Conservation (phyloP, 2,113 vertebrate genomes). For the Periophthalmus modestus region DNA sequence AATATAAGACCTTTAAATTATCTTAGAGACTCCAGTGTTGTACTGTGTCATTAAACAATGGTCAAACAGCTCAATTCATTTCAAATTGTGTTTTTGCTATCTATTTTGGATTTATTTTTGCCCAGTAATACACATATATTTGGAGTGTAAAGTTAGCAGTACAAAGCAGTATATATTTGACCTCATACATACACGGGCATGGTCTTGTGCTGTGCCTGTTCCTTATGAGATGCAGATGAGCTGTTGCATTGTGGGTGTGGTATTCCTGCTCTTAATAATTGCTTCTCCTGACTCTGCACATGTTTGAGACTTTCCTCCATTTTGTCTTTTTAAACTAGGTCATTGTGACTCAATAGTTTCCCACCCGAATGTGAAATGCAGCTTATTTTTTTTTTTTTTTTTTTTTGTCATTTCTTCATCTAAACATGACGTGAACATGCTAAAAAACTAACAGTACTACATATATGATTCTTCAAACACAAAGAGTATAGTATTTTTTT, state of each 20-base stretch:
- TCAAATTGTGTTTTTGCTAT: too few species aligned
- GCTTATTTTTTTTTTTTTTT: slow-evolving; percentile 21
- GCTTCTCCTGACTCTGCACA: slow-evolving; percentile 37
- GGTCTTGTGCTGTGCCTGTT: slow-evolving; percentile 5
- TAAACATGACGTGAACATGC: background rate
- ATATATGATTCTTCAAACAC: too few species aligned
- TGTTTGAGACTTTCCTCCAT: slow-evolving; percentile 16
- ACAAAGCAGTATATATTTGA: background rate
- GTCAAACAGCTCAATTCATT: too few species aligned
- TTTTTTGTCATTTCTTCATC: slow-evolving; percentile 29
- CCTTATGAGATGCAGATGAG: slow-evolving; percentile 48
- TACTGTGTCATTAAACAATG: too few species aligned
- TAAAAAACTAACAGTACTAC: too few species aligned
- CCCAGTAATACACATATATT: too few species aligned
- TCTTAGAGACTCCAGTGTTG: too few species aligned
- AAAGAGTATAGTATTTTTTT: too few species aligned
- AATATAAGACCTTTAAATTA: too few species aligned
- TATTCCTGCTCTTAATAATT: slow-evolving; percentile 28
- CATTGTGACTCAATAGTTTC: slow-evolving; percentile 41
- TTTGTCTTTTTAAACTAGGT: slow-evolving; percentile 52
- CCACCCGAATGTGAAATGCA: slow-evolving; percentile 31
- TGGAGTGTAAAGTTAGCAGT: too few species aligned
- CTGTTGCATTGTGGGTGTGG: slow-evolving; percentile 21
- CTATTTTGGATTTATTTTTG: too few species aligned
- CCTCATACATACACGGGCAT: slow-evolving; percentile 10